These are phyloP conservation scores for Nettapus auritus DNA, from an alignment of 2,113 vertebrate species.

Conservation along the genomic window DNA sequence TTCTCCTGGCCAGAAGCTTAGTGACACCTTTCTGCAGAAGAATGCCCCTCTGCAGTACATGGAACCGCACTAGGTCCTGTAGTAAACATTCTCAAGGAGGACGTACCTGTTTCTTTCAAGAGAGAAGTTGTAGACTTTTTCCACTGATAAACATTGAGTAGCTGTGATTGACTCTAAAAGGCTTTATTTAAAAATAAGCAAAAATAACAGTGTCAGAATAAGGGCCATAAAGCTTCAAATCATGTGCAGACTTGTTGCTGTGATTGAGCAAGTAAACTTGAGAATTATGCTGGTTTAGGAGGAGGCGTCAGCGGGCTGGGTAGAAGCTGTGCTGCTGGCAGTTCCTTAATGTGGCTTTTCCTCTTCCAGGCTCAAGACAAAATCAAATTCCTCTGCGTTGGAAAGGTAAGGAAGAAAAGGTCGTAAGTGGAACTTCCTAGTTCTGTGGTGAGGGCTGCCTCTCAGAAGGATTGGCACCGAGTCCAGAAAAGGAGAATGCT, in stretches of 20 bases:
- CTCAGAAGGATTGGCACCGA: background rate
- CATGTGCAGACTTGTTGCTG: background rate
- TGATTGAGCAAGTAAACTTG: background rate
- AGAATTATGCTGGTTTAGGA: background rate
- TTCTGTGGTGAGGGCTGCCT: background rate
- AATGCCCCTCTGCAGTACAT: background rate
- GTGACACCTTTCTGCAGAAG: background rate
- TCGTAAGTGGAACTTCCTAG: background rate
- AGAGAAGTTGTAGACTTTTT: background rate
- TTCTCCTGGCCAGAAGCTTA: background rate
- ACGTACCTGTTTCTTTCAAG: background rate
- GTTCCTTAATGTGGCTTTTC: conserved; percentile 74
- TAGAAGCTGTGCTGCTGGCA: background rate
- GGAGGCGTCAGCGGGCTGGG: background rate
- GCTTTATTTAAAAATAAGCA: conserved; percentile 62
- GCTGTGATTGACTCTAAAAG: background rate
- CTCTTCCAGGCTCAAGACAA: conserved; percentile 89
- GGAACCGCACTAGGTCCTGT: background rate
- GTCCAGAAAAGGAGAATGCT: background rate
- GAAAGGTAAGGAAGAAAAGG: conserved; percentile 20
- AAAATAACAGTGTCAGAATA: conserved; percentile 1
- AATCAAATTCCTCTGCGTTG: conserved; percentile 90
- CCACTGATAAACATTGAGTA: background rate
- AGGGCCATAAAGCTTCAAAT: background rate
- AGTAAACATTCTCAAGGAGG: background rate